phyloP scores from a whole-genome alignment of 2,888 invertebrate species.

The Exocentrus adspersus region DNA sequence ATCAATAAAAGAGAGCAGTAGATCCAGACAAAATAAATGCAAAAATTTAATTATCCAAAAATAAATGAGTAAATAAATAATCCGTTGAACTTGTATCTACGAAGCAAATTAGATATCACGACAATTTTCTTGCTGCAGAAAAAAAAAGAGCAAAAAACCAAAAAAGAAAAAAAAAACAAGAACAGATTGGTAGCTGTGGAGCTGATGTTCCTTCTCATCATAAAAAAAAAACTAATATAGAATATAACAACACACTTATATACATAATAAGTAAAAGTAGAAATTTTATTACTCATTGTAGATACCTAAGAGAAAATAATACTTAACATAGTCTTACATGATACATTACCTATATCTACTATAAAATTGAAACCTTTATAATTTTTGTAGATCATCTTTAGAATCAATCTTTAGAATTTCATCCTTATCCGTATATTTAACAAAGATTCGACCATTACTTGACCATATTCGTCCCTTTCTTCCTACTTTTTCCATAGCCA shows the following conservation, averaged over 20 bases:
- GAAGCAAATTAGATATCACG: neutral
- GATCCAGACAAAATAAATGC: neutral
- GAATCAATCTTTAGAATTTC: constrained; percentile 11
- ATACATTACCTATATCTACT: too few species aligned
- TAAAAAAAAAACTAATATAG: neutral
- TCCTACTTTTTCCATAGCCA: constrained; percentile 12
- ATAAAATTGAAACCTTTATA: too few species aligned
- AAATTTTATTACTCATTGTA: neutral
- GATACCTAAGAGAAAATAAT: neutral
- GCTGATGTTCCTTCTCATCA: neutral
- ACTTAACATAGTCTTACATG: too few species aligned
- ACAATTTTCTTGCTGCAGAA: neutral
- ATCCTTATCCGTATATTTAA: constrained; percentile 8
- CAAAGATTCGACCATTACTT: constrained; percentile 12
- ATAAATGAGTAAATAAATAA: neutral
- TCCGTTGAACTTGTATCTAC: neutral
- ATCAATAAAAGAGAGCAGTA: neutral
- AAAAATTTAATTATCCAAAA: neutral
- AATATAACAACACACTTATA: neutral
- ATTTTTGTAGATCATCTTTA: neutral
- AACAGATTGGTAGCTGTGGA: neutral
- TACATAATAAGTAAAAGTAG: neutral
- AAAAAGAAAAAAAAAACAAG: neutral
- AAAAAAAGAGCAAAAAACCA: neutral
- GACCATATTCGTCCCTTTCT: constrained; percentile 8